Evolutionary conservation across 2,888 invertebrate genomes (phyloP).

Genomic region (Melangyna quadrimaculata): DNA sequence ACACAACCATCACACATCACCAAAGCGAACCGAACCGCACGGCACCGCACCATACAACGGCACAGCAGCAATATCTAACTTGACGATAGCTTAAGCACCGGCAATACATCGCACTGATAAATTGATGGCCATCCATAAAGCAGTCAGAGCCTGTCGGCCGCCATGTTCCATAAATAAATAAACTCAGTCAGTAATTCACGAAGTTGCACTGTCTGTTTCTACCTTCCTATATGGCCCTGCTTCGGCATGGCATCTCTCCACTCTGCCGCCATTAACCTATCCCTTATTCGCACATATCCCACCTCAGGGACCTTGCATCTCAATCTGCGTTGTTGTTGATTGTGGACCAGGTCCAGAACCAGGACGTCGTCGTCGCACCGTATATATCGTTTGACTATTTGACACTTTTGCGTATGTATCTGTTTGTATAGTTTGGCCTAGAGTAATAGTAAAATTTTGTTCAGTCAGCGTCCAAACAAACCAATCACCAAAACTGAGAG

Average conservation of each 20-base stretch:
- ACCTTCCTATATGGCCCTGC: no score
- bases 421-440: slow-evolving; percentile 14
- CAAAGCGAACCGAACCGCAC: not conserved
- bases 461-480: slow-evolving; percentile 42
- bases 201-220: slow-evolving; percentile 57
- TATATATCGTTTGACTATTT: slow-evolving; percentile 53
- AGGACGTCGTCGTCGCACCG: not conserved
- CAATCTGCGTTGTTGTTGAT: slow-evolving; percentile 4
- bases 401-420: slow-evolving; percentile 32
- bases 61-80: slow-evolving; percentile 58
- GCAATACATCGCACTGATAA: slow-evolving; percentile 73
- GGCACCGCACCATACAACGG: not conserved
- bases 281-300: not conserved
- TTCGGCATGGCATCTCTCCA: not conserved
- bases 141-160: slow-evolving; percentile 74
- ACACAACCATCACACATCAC: not conserved
- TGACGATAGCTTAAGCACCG: slow-evolving; percentile 73
- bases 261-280: not conserved
- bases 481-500: slow-evolving; percentile 53
- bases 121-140: slow-evolving; percentile 75
- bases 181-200: slow-evolving; percentile 73
- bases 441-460: slow-evolving; percentile 30
- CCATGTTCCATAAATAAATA: slow-evolving; percentile 75
- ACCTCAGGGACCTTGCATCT: slow-evolving; percentile 52
- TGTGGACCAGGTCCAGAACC: not conserved